Base-by-base conservation (phyloP, 2,113 vertebrate species). In the Trachemys scripta region DNA sequence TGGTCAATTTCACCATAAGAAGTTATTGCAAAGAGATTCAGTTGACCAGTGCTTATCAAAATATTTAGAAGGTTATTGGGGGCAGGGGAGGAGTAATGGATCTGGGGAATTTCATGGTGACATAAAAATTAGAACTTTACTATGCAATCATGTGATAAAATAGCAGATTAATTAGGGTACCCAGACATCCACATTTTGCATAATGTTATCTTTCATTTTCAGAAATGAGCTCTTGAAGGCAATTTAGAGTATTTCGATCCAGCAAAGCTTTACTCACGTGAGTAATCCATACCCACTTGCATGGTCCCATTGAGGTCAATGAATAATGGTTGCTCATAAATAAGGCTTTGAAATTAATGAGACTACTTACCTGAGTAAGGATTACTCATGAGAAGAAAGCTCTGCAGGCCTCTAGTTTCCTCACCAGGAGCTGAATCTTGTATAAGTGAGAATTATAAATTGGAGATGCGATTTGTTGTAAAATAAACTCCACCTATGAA, bases 101-200 rank as follows among this genome's bases (percentile, higher is more conserved):
- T 92, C 78, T 35, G 42, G 65, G 42, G 80, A 75, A 59, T 83
- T 6, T 53, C 87, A 6, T 10, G 69, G n/a, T 51, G 80, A 50
- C 78, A 50, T 3, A 86, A 87, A 94, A 94, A 95, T 91, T 17
- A 92, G 57, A 97, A 96, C 76, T 96, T 97, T 92, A 80, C 75
- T 81, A 31, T 84, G 25, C 45, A 92, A 92, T 85, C 62, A 6
- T 87, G 82, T 85, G 59, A 92, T 96, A 94, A 95, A 95, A 91
- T 91, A 65, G 49, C 45, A 90, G 78, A 89, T 92, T 97, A 96
- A 96, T 97, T 96, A 97, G 35, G 35, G 84, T 89, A 96, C 96
- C 85, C 80, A 95, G 84, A 27, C 78, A 92, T 75, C 95, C 96
- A 8, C 5, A 0, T 89, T 97, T 96, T 97, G 82, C 79, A 83